Evolutionary conservation across 1,140 invertebrate species (phyloP).

Genomic region (Heliconius melpomene): DNA sequence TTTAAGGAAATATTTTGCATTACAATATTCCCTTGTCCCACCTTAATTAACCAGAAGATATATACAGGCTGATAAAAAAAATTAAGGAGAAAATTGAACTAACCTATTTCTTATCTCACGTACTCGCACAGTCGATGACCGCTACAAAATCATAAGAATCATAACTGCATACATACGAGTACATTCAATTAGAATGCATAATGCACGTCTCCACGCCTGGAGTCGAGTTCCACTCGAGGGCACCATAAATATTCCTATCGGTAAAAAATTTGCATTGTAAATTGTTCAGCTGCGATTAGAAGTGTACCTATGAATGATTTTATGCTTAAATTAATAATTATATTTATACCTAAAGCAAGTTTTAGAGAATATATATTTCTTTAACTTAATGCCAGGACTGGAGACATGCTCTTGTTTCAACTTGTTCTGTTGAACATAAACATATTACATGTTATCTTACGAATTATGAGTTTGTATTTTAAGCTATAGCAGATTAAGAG

Average conservation of each 20-base stretch:
- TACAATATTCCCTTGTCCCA: too few species aligned
- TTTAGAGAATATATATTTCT: too few species aligned
- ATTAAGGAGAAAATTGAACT: neutral
- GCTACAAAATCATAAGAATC: neutral
- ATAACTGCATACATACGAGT: neutral
- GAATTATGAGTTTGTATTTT: too few species aligned
- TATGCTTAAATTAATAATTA: neutral
- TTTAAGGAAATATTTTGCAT: too few species aligned
- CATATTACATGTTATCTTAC: too few species aligned
- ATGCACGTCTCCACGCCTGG: neutral
- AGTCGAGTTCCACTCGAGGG: neutral
- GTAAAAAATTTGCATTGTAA: slow-evolving; percentile 14
- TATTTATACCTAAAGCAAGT: neutral
- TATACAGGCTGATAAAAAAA: too few species aligned
- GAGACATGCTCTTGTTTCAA: too few species aligned
- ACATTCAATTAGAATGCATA: neutral
- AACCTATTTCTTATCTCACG: neutral
- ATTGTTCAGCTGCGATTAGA: slow-evolving; percentile 6
- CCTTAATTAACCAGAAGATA: too few species aligned
- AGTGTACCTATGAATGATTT: neutral
- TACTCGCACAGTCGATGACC: neutral
- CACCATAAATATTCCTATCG: neutral
- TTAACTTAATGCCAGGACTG: too few species aligned
- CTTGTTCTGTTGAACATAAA: too few species aligned
- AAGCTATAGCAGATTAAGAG: too few species aligned